These are phyloP conservation scores for Yponomeuta malinellus DNA, from an alignment of 2,888 invertebrate species.

Conservation along the genomic window DNA sequence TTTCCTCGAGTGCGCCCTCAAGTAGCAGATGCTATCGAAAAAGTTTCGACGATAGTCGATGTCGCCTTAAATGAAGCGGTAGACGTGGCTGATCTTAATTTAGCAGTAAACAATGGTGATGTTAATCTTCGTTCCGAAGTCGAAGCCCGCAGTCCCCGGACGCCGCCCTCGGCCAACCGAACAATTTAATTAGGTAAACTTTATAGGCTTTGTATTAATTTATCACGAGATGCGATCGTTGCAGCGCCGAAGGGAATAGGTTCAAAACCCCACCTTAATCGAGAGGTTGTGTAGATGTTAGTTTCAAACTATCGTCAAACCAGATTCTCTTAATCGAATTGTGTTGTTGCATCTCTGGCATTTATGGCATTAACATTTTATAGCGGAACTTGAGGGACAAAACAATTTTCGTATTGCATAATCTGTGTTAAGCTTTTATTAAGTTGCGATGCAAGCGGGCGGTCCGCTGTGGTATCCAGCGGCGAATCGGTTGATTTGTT, in stretches of 20 bases:
- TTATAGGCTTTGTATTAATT: constrained; percentile 56
- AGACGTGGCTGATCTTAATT: constrained; percentile 57
- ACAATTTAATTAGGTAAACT: constrained; percentile 71
- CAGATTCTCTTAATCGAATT: constrained; percentile 12
- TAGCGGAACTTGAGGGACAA: constrained; percentile 52
- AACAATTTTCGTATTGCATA: constrained; percentile 49
- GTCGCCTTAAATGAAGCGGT: constrained; percentile 43
- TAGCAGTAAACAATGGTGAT: constrained; percentile 69
- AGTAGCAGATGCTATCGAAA: constrained; percentile 18
- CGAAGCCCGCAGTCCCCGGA: not conserved
- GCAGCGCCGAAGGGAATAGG: constrained; percentile 24
- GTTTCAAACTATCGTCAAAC: constrained; percentile 1
- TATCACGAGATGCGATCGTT: constrained; percentile 49
- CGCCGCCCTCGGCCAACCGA: constrained; percentile 25
- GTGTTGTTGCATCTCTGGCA: constrained; percentile 8
- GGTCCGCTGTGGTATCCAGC: not conserved
- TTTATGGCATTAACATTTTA: not conserved
- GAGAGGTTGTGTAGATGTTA: constrained; percentile 12
- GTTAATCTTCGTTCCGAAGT: constrained; percentile 44
- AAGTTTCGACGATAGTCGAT: constrained; percentile 17
- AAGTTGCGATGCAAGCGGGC: not conserved
- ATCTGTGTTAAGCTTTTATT: constrained; percentile 47
- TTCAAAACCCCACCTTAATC: constrained; percentile 13
- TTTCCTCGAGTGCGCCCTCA: constrained; percentile 1
- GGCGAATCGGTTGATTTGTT: constrained; percentile 1